These are phyloP conservation scores for Chaetodon trifasciatus DNA, from an alignment of 2,797 vertebrate genomes.

Conservation along the genomic window DNA sequence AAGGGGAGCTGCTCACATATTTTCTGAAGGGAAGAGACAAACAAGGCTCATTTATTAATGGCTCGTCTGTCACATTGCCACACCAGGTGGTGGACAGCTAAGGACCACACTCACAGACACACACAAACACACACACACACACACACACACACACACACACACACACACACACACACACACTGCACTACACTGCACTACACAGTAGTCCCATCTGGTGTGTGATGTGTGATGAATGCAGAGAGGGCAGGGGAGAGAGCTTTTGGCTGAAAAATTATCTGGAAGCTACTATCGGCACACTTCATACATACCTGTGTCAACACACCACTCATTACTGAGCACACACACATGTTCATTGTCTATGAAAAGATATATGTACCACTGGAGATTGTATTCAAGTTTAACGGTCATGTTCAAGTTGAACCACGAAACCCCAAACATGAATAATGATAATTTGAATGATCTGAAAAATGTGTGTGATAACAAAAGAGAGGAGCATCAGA, in stretches of 20 bases:
- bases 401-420: conserved; percentile 13
- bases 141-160: neutral
- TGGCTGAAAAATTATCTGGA: conserved; percentile 30
- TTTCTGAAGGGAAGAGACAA: conserved; percentile 96
- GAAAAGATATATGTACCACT: conserved; percentile 24
- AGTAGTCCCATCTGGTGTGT: conserved; percentile 11
- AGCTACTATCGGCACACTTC: conserved; percentile 11
- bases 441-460: neutral
- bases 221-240: conserved; percentile 17
- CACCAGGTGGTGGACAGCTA: conserved; percentile 97
- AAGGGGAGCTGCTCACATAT: conserved; percentile 96
- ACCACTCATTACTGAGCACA: conserved; percentile 21
- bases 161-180: conserved; percentile 5
- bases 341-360: conserved; percentile 4
- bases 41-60: conserved; percentile 91
- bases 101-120: conserved; percentile 60
- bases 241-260: conserved; percentile 23
- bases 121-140: neutral
- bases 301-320: conserved; percentile 30
- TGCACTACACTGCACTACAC: neutral
- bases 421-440: neutral
- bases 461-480: too few relatives aligned
- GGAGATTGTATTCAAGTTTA: conserved; percentile 1
- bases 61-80: conserved; percentile 92
- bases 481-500: neutral